These are phyloP conservation scores for Acanthaster planci DNA, from an alignment of 35 echinoderm and acorn worm species.

Conservation along the genomic window DNA sequence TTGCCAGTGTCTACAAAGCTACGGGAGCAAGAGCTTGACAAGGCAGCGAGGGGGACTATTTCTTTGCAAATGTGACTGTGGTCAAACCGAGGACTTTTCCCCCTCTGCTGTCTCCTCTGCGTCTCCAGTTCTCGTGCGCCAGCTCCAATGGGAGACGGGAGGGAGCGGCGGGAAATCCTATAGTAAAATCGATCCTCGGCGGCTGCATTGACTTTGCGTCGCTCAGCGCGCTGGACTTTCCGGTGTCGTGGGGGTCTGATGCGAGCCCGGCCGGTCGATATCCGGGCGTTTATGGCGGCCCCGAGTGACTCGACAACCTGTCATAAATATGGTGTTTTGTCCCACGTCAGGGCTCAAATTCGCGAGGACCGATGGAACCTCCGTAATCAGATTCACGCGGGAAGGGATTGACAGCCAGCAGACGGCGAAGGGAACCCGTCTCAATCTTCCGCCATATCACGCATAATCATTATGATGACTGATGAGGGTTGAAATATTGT, in stretches of 20 bases:
- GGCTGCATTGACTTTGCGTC: slow-evolving; percentile 23
- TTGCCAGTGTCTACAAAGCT: no score
- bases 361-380: background rate
- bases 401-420: background rate
- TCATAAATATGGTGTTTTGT: slow-evolving; percentile 6
- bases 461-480: no score
- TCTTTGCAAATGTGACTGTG: slow-evolving; percentile 14
- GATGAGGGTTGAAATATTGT: no score
- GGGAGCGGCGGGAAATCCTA: background rate
- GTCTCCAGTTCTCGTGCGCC: background rate
- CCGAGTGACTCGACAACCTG: background rate
- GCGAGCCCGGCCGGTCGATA: background rate
- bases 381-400: background rate
- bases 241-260: slow-evolving; percentile 8
- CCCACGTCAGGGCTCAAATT: slow-evolving; percentile 9
- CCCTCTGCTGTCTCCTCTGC: background rate
- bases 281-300: background rate
- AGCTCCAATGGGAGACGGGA: background rate
- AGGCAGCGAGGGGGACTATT: no score
- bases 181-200: background rate
- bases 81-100: background rate
- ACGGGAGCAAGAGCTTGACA: no score
- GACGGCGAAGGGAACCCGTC: no score
- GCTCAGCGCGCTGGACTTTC: background rate
- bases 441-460: no score